Percentiles rank a stretch among this genome's conserved stretches.
phyloP scores from a whole-genome alignment of 2,888 invertebrate species.

The Oscheius onirici region DNA sequence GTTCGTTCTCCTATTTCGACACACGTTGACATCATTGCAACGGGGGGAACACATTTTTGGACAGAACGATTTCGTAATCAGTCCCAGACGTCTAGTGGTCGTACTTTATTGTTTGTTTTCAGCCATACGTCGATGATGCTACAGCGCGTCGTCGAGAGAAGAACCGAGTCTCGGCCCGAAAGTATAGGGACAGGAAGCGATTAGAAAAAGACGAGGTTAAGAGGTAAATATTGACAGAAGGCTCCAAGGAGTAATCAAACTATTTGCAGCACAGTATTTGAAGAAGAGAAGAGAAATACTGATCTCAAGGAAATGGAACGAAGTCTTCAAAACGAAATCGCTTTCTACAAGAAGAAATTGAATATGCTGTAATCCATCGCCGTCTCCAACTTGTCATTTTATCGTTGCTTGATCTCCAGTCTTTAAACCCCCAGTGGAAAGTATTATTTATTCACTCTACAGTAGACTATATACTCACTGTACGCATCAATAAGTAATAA shows the following conservation, averaged over 20 bases:
- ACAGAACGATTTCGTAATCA: conserved; percentile 1
- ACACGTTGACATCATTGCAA: neutral
- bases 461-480: conserved; percentile 6
- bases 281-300: conserved; percentile 13
- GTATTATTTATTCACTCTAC: conserved; percentile 18
- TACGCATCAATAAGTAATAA: neutral
- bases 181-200: conserved; percentile 67
- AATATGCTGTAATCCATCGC: neutral
- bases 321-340: conserved; percentile 15
- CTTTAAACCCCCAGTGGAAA: neutral
- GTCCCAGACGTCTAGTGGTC: conserved; percentile 20
- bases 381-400: neutral
- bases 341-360: conserved; percentile 7
- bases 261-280: conserved; percentile 14
- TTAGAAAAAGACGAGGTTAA: conserved; percentile 42
- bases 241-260: neutral
- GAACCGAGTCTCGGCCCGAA: conserved; percentile 65
- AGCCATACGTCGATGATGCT: conserved; percentile 48
- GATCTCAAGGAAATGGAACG: conserved; percentile 8
- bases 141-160: conserved; percentile 51
- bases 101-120: conserved; percentile 6
- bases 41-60: neutral
- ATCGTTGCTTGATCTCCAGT: neutral
- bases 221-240: conserved; percentile 8
- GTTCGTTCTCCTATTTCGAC: neutral